Base-by-base conservation (phyloP, 1,140 invertebrate species). In the Panulirus ornatus region DNA sequence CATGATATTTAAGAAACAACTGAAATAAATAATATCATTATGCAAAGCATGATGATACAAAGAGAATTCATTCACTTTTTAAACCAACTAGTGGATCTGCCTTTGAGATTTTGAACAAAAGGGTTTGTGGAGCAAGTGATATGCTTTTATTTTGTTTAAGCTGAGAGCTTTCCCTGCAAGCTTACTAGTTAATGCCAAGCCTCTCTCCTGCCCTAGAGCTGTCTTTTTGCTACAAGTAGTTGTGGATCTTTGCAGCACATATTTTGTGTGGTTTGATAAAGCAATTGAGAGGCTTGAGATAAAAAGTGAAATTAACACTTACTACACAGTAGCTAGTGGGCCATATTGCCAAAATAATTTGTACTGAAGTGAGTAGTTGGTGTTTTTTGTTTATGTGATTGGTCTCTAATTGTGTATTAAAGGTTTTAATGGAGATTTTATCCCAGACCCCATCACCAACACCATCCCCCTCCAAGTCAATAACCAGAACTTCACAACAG, bases 91-190 rank as follows among this genome's bases (percentile, higher is more conserved):
- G 16, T 66, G 58, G 58, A 66, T 66, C 58, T 66, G 58, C 22
- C 58, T 66, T 66, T 66, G 58, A 66, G 36, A 9, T 78, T 78
- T 38, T 78, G 40, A 78, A 66, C n/a, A 66, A 66, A 6, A 66
- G n/a, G 58, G 58, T 66, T 66, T 66, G 58, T 66, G 11, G 27
- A 30, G 27, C 14, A 30, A 66, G 58, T 66, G 58, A 66, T 66
- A 11, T 66, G 58, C 58, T 66, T 66, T n/a, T 66, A 30, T 66
- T 66, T 66, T 66, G 58, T 66, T 27, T 30, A 66, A 27, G n/a
- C 58, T 66, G 58, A 30, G n/a, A 66, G 58, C 58, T 66, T 66
- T 66, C 27, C 58, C n/a, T 66, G 58, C 58, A 30, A 27, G 58
- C 58, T 66, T 66, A 58, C 22, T 66, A 66, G 58, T 30, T 30